phyloP scores from a whole-genome alignment of 2,888 invertebrate genomes.

The Euphydryas editha region DNA sequence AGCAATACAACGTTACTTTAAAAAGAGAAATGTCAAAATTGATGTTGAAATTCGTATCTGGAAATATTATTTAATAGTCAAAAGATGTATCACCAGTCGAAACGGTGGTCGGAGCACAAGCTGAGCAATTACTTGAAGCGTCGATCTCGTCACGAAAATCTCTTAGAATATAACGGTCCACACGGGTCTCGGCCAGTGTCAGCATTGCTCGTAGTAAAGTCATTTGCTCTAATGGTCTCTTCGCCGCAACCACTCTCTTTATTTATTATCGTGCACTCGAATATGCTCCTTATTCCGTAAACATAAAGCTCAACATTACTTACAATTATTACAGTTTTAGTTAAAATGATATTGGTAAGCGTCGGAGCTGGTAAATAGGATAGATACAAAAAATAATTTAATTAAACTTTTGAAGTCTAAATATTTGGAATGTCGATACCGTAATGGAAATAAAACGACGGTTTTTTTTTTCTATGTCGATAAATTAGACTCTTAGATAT shows the following conservation, averaged over 20 bases:
- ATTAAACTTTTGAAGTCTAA: slow-evolving; percentile 21
- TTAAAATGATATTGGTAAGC: slow-evolving; percentile 33
- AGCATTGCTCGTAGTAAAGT: slow-evolving; percentile 59
- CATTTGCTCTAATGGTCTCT: slow-evolving; percentile 69
- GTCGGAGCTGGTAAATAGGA: slow-evolving; percentile 31
- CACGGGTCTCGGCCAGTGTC: slow-evolving; percentile 59
- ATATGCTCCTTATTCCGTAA: slow-evolving; percentile 40
- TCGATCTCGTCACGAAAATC: slow-evolving; percentile 68
- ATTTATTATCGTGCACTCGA: slow-evolving; percentile 36
- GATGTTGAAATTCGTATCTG: not conserved
- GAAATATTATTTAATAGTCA: not conserved
- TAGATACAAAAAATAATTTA: slow-evolving; percentile 24
- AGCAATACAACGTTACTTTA: slow-evolving; percentile 4
- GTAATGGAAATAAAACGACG: slow-evolving; percentile 2
- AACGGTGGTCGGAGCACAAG: slow-evolving; percentile 45
- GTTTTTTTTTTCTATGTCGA: not conserved
- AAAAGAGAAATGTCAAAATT: not conserved
- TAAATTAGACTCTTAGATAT: not conserved
- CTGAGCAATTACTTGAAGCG: slow-evolving; percentile 56
- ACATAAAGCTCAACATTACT: slow-evolving; percentile 33
- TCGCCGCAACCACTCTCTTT: slow-evolving; percentile 49
- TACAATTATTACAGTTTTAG: slow-evolving; percentile 24
- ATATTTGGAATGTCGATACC: slow-evolving; percentile 20
- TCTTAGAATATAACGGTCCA: slow-evolving; percentile 59
- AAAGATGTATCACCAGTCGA: slow-evolving; percentile 26